Evolutionary conservation across 1,140 invertebrate genomes (phyloP), one percentile per base, ranked within the genome.

Genomic region (Zaprionus inermis): DNA sequence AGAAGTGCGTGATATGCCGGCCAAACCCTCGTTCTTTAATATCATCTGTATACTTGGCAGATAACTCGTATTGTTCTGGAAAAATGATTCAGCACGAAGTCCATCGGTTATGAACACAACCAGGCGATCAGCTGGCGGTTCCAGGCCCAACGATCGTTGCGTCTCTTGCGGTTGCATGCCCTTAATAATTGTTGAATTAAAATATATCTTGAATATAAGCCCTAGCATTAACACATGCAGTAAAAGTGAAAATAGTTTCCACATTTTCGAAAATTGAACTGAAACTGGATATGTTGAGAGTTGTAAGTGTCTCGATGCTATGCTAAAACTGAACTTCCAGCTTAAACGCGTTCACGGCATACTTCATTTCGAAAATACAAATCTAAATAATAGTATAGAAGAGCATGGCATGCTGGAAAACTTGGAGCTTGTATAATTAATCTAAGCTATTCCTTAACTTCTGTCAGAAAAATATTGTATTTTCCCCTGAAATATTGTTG

Each of bases 51-150:
- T 28, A 46, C 81, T 59, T 3, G 71, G 79, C 65, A 86, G 34
- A 6, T 55, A 22, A 20, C 60, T 84, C 16, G 64, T 78, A n/a
- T 84, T 77, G 6, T 82, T 38, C 7, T 93, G 93, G 73, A 95
- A 93, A 82, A 97, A 96, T 18, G 96, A 96, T 85, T 98, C 96
- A 32, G 96, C 97, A 78, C 97, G 93, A 34, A 99, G 92, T 4
- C 98, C 98, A 94, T 99, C 98, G 22, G 96, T 95, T n/a, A 98
- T 94, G 92, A 98, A 96, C 3, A 99, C 93, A 32, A 98, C 95
- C 22, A 98, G 89, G 24, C 91, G 93, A 90, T 96, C 96, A 1
- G 97, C 96, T 20, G 95, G 94, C 7, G 96, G 93, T 10, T 93
- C 24, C 0, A 84, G 18, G 0, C 59, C 68, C 38, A 77, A 51